Conservation (phyloP, 2,113 vertebrate species). For the Eira barbara region DNA sequence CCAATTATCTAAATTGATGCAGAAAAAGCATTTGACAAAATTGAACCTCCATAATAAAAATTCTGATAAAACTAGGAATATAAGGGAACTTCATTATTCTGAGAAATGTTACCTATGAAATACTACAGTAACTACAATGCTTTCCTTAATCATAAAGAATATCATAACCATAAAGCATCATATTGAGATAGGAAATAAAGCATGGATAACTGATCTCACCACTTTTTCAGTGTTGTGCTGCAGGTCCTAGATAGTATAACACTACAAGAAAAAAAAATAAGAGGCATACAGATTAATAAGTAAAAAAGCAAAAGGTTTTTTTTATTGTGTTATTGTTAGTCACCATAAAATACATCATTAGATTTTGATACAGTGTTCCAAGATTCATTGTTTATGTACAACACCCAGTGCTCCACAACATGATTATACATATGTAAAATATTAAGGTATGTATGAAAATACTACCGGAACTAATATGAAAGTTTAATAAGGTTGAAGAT, state of each 20-base stretch:
- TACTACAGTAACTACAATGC: neutral
- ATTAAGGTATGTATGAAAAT: neutral
- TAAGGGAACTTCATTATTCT: neutral
- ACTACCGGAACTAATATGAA: neutral
- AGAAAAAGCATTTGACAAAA: neutral
- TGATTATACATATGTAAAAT: neutral
- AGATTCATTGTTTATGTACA: too few species aligned
- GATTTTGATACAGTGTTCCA: too few species aligned
- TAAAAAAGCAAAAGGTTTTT: neutral
- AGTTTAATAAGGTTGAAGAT: neutral
- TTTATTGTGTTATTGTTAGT: too few species aligned
- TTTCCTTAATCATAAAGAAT: slow-evolving; percentile 8
- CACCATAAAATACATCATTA: too few species aligned
- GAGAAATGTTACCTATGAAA: neutral
- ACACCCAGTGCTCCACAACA: neutral
- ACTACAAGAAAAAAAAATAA: slow-evolving; percentile 20
- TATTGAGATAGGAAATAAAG: neutral
- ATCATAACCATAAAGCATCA: neutral
- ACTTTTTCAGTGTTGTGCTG: neutral
- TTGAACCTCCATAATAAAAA: neutral
- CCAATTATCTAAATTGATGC: neutral
- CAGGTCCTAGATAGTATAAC: neutral
- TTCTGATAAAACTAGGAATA: neutral
- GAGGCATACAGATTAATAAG: neutral
- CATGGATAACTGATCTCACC: neutral